phyloP scores from a whole-genome alignment of 2,797 vertebrate genomes.

The Acanthiza pusilla region DNA sequence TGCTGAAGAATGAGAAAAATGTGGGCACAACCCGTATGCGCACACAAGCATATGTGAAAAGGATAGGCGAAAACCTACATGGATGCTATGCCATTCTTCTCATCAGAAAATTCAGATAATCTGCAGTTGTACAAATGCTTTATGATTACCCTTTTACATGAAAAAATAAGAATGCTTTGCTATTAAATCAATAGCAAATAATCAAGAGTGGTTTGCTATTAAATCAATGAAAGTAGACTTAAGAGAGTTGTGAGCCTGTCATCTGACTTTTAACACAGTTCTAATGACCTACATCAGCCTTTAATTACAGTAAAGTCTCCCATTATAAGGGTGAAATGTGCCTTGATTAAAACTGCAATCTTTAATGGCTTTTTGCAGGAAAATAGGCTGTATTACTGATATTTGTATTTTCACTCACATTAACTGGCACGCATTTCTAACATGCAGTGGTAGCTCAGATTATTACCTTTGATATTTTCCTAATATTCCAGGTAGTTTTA shows the following conservation, averaged over 20 bases:
- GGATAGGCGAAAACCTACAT: neutral
- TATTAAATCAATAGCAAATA: conserved; percentile 51
- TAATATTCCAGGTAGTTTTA: neutral
- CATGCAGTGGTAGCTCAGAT: neutral
- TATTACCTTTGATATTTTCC: neutral
- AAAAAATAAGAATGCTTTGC: neutral
- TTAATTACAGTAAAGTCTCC: conserved; percentile 62
- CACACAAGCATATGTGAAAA: neutral
- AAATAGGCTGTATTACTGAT: neutral
- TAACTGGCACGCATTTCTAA: neutral
- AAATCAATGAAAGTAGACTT: conserved; percentile 54
- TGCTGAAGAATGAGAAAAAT: conserved; percentile 19
- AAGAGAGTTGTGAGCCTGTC: conserved; percentile 50
- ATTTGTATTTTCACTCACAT: neutral
- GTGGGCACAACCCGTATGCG: fast-evolving
- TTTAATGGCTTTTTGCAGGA: conserved; percentile 17
- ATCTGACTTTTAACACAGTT: conserved; percentile 52
- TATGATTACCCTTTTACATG: neutral
- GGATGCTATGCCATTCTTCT: neutral
- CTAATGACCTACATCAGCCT: conserved; percentile 49
- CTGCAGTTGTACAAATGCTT: conserved; percentile 14
- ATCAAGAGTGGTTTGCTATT: conserved; percentile 14
- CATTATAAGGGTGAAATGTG: conserved; percentile 9
- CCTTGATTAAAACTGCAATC: conserved; percentile 52
- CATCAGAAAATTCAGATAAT: conserved; percentile 40